Percentiles rank a stretch among this genome's conserved stretches.
These are phyloP conservation scores for Drosophila fungiperda DNA, from an alignment of 2,888 invertebrate genomes.

Conservation along the genomic window DNA sequence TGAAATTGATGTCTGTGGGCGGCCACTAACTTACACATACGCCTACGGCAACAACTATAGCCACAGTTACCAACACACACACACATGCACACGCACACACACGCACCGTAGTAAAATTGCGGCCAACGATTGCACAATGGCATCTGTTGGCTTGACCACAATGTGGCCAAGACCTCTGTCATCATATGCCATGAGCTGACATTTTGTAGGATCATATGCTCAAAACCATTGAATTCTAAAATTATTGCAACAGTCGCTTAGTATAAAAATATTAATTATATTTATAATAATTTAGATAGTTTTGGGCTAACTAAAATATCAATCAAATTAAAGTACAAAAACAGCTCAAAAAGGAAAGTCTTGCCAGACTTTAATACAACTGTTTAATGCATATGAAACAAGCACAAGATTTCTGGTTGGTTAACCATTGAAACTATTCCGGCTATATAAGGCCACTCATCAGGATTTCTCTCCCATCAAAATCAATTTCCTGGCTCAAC, in stretches of 20 bases:
- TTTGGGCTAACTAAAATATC: not conserved
- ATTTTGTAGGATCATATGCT: constrained; percentile 13
- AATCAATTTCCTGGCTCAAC: constrained; percentile 49
- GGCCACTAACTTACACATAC: constrained; percentile 40
- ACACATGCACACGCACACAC: not conserved
- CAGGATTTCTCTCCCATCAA: constrained; percentile 15
- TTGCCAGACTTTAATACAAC: not conserved
- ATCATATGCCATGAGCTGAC: constrained; percentile 22
- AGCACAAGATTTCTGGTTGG: not conserved
- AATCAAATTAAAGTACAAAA: not conserved
- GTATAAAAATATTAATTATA: not conserved
- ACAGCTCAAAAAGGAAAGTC: not conserved
- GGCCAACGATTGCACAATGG: constrained; percentile 31
- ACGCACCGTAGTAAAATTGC: constrained; percentile 51
- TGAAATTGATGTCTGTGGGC: constrained; percentile 80
- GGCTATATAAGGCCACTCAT: not conserved
- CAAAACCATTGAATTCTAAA: constrained; percentile 8
- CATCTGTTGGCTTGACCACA: constrained; percentile 40
- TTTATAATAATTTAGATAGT: not conserved
- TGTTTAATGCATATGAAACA: not conserved
- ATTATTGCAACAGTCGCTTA: constrained; percentile 1
- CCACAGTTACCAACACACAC: not conserved
- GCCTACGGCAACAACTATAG: constrained; percentile 8
- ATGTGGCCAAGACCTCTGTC: constrained; percentile 36
- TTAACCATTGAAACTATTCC: not conserved